These are phyloP conservation scores for Bufo bufo DNA, from an alignment of 2,113 vertebrate genomes.

Conservation along the genomic window DNA sequence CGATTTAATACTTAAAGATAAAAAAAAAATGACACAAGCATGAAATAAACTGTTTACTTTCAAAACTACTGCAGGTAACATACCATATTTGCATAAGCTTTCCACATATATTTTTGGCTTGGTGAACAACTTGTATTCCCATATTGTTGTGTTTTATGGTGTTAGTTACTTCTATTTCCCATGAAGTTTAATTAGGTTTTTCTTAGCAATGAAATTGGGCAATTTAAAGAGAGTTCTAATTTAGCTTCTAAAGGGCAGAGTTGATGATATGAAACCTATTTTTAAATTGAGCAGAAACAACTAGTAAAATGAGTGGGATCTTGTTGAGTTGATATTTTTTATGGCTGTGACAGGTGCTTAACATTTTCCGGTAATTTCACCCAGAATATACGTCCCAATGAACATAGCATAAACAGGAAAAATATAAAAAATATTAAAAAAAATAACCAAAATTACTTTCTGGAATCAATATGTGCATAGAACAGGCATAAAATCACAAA, in stretches of 20 bases:
- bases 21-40: slow-evolving; percentile 41
- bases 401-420: neutral
- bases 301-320: neutral
- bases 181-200: neutral
- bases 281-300: neutral
- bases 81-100: slow-evolving; percentile 16
- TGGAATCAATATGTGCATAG: neutral
- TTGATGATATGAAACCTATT: neutral
- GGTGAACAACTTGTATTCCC: neutral
- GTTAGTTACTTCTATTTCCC: neutral
- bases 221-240: slow-evolving; percentile 16
- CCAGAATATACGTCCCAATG: neutral
- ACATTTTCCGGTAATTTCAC: neutral
- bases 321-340: slow-evolving; percentile 12
- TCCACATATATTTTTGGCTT: neutral
- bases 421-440: neutral
- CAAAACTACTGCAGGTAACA: slow-evolving; percentile 26
- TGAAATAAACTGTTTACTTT: slow-evolving; percentile 44
- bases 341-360: neutral
- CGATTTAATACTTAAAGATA: slow-evolving; percentile 42
- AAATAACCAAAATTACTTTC: neutral
- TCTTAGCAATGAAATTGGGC: slow-evolving; percentile 7
- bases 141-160: neutral
- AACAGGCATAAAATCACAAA: neutral
- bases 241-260: neutral